phyloP scores from a whole-genome alignment of 2,113 vertebrate genomes.

The Eptesicus fuscus region DNA sequence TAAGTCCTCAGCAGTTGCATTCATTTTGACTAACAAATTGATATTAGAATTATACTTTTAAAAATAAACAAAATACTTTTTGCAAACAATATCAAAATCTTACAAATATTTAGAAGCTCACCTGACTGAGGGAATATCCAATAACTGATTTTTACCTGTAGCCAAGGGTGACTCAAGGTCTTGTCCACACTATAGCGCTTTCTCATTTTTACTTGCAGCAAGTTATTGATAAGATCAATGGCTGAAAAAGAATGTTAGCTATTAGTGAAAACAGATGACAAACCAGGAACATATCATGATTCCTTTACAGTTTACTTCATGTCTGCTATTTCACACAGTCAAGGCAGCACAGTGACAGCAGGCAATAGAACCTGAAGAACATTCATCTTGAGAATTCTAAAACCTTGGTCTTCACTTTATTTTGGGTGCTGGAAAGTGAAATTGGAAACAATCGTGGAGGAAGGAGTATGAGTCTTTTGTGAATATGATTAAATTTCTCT shows the following conservation, averaged over 20 bases:
- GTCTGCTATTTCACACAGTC: background rate
- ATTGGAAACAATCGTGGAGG: background rate
- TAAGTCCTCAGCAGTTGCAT: background rate
- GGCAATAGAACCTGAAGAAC: background rate
- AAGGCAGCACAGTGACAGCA: background rate
- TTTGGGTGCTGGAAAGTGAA: background rate
- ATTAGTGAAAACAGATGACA: conserved; percentile 46
- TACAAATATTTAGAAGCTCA: background rate
- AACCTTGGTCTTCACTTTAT: background rate
- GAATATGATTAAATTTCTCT: background rate
- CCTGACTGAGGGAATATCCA: background rate
- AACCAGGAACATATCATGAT: background rate
- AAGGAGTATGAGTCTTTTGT: background rate
- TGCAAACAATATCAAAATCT: background rate
- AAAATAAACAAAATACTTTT: conserved; percentile 20
- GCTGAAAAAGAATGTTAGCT: conserved; percentile 85
- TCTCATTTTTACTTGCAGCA: conserved; percentile 99
- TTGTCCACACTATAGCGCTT: conserved; percentile 98
- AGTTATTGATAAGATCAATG: conserved; percentile 98
- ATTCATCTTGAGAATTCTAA: conserved; percentile 3
- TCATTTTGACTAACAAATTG: background rate
- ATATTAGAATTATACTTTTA: background rate
- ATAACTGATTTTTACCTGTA: conserved; percentile 87
- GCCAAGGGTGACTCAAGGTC: conserved; percentile 96
- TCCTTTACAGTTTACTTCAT: background rate